These are phyloP conservation scores for Trichogramma pretiosum DNA, from an alignment of 1,140 invertebrate genomes.

Conservation along the genomic window DNA sequence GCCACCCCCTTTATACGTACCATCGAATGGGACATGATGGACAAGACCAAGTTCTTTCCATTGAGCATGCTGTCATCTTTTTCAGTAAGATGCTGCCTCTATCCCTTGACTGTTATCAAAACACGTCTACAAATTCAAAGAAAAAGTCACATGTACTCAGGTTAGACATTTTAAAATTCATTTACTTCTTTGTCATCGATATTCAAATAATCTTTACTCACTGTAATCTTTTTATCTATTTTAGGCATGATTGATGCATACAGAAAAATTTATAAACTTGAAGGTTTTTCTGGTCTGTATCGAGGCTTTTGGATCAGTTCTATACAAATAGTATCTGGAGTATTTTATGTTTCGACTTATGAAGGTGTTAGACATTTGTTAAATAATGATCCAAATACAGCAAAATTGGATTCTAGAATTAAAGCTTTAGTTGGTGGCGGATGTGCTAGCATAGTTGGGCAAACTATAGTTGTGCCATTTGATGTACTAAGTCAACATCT, in stretches of 20 bases:
- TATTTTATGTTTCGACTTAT: slow-evolving; percentile 93
- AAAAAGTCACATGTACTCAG: slow-evolving; percentile 73
- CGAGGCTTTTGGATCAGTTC: slow-evolving; percentile 92
- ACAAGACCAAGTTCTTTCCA: slow-evolving; percentile 87
- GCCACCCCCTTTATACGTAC: slow-evolving; percentile 62
- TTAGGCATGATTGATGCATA: slow-evolving; percentile 83
- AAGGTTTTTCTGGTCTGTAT: slow-evolving; percentile 83
- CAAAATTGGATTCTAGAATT: slow-evolving; percentile 50
- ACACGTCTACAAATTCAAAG: slow-evolving; percentile 88
- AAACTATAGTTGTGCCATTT: slow-evolving; percentile 93
- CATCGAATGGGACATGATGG: slow-evolving; percentile 99
- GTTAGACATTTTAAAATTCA: slow-evolving; percentile 36
- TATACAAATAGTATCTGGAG: slow-evolving; percentile 74
- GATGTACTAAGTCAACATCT: slow-evolving; percentile 94
- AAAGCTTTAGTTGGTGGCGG: slow-evolving; percentile 75
- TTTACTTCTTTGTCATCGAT: not conserved
- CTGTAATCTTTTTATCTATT: too few relatives aligned
- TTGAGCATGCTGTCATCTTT: slow-evolving; percentile 82
- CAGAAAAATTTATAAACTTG: slow-evolving; percentile 76
- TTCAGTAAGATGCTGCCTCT: slow-evolving; percentile 79
- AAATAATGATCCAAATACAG: slow-evolving; percentile 45
- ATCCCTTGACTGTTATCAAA: slow-evolving; percentile 94
- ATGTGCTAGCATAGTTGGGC: slow-evolving; percentile 82
- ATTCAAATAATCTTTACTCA: not conserved
- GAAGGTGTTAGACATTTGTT: slow-evolving; percentile 83